phyloP scores from a whole-genome alignment of 2,888 invertebrate genomes.

The Sminthurides aquaticus region DNA sequence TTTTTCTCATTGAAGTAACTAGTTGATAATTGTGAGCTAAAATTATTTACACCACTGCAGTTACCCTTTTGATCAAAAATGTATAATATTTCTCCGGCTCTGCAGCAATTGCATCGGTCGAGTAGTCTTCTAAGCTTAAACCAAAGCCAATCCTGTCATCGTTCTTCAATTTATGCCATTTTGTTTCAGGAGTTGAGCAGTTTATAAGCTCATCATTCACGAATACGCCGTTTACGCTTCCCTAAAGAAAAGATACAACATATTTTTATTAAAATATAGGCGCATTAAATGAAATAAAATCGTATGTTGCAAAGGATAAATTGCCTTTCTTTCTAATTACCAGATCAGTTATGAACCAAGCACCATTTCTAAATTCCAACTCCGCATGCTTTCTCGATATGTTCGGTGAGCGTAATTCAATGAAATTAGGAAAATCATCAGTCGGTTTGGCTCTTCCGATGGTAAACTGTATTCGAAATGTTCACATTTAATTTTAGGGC shows the following conservation, averaged over 20 bases:
- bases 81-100: neutral
- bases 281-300: too few species aligned
- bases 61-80: neutral
- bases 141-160: constrained; percentile 1
- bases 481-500: too few species aligned
- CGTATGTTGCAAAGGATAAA: too few species aligned
- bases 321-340: neutral
- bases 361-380: constrained; percentile 1
- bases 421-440: neutral
- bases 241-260: neutral
- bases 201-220: neutral
- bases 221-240: constrained; percentile 3
- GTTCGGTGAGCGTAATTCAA: neutral
- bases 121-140: neutral
- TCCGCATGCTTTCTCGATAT: neutral
- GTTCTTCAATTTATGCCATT: neutral
- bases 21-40: too few species aligned
- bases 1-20: too few species aligned
- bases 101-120: neutral
- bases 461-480: too few species aligned
- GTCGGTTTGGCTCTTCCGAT: neutral
- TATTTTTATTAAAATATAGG: too few species aligned
- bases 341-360: constrained; percentile 6
- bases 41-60: too few species aligned
- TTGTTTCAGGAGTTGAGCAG: neutral